phyloP scores from a whole-genome alignment of 2,888 invertebrate species.

The Entomobrya multifasciata region DNA sequence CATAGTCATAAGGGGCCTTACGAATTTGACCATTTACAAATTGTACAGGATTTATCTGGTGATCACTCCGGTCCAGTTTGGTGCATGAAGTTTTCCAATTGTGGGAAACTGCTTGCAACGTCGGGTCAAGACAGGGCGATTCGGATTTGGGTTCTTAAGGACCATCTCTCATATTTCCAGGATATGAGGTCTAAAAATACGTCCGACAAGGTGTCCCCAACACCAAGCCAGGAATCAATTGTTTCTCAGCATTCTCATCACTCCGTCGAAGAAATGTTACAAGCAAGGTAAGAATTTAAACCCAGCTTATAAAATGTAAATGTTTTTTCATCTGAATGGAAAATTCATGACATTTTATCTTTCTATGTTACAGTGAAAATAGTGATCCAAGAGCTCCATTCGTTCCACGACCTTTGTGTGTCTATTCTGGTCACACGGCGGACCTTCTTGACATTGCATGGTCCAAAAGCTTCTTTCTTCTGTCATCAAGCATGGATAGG shows the following conservation, averaged over 20 bases:
- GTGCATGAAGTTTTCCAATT: conserved; percentile 99
- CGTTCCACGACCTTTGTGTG: conserved; percentile 94
- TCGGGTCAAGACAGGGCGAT: conserved; percentile 98
- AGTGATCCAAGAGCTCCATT: conserved; percentile 84
- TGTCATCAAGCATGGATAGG: conserved; percentile 99
- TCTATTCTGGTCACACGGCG: conserved; percentile 96
- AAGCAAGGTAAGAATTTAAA: conserved; percentile 73
- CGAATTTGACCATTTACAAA: conserved; percentile 95
- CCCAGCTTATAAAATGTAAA: too few species aligned
- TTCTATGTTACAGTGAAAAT: conserved; percentile 75
- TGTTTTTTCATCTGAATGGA: too few species aligned
- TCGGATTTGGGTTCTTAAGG: conserved; percentile 96
- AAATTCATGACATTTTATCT: too few species aligned
- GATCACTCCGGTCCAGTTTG: conserved; percentile 96
- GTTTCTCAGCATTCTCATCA: conserved; percentile 86
- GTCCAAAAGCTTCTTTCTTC: conserved; percentile 98
- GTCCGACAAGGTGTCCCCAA: conserved; percentile 94
- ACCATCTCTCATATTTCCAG: conserved; percentile 90
- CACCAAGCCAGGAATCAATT: conserved; percentile 95
- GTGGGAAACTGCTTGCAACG: conserved; percentile 96
- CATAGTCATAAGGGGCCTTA: conserved; percentile 98
- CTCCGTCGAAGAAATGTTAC: conserved; percentile 79
- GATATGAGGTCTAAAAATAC: conserved; percentile 98
- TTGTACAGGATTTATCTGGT: conserved; percentile 91
- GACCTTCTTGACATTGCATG: conserved; percentile 98